phyloP scores from a whole-genome alignment of 2,113 vertebrate genomes.

The Corythoichthys haematopterus region DNA sequence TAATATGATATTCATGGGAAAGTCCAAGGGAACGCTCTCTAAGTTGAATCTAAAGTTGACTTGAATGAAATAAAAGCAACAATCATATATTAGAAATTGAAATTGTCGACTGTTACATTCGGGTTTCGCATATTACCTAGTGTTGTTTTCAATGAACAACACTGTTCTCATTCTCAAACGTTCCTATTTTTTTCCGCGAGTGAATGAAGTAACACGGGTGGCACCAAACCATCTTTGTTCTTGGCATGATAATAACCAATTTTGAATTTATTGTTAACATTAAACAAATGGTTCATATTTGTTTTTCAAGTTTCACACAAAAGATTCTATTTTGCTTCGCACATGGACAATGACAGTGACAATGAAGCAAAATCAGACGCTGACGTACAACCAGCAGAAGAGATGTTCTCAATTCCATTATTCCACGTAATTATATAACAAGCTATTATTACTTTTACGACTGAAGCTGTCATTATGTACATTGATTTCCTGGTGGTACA shows the following conservation, averaged over 20 bases:
- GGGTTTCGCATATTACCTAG: not conserved
- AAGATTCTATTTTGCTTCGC: not conserved
- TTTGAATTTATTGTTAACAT: not conserved
- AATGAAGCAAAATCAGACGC: not conserved
- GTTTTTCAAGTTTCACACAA: not conserved
- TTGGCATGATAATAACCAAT: not conserved
- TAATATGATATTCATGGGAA: no score
- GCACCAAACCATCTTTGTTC: not conserved
- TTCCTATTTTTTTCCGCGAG: not conserved
- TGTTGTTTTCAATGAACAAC: not conserved
- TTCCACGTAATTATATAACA: not conserved
- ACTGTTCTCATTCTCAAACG: not conserved
- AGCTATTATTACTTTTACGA: not conserved
- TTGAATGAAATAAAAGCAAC: not conserved
- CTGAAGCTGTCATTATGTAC: not conserved
- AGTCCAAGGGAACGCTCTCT: not conserved
- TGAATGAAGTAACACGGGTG: not conserved
- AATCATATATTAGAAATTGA: no score
- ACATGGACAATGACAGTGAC: not conserved
- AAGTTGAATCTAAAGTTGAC: not conserved
- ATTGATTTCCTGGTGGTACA: not conserved
- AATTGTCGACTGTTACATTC: not conserved
- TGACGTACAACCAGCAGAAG: not conserved
- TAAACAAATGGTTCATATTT: not conserved
- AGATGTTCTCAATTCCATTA: not conserved